phyloP scores from a whole-genome alignment of 1,140 invertebrate genomes.

The Pantala flavescens region DNA sequence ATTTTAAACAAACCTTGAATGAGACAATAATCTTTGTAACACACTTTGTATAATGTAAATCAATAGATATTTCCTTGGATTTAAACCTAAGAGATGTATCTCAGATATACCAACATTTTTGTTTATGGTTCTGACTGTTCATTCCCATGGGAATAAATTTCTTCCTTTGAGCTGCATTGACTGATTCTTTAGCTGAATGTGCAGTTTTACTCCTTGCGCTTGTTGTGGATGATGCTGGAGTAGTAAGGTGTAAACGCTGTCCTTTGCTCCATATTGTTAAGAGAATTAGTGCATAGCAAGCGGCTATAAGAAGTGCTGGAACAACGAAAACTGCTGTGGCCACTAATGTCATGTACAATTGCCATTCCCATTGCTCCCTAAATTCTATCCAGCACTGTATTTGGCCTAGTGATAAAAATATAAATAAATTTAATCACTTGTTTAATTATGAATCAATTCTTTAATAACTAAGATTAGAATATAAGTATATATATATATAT shows the following conservation, averaged over 20 bases:
- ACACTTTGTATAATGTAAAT: too few relatives aligned
- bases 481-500: too few relatives aligned
- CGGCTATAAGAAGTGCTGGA: slow-evolving; percentile 80
- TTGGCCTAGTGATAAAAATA: slow-evolving; percentile 48
- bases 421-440: too few relatives aligned
- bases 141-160: not conserved
- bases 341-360: slow-evolving; percentile 79
- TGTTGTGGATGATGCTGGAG: slow-evolving; percentile 22
- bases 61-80: too few relatives aligned
- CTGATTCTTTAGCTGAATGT: not conserved
- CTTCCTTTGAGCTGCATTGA: not conserved
- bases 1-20: too few relatives aligned
- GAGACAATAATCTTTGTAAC: too few relatives aligned
- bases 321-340: slow-evolving; percentile 73
- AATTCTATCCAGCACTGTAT: slow-evolving; percentile 87
- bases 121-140: not conserved
- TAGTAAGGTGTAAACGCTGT: not conserved
- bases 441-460: too few relatives aligned
- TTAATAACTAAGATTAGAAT: too few relatives aligned
- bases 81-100: too few relatives aligned
- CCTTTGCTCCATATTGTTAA: slow-evolving; percentile 83
- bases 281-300: slow-evolving; percentile 85
- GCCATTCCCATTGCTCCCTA: slow-evolving; percentile 62
- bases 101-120: not conserved
- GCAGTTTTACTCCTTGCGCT: not conserved